phyloP scores from a whole-genome alignment of 2,113 vertebrate genomes.

The cat (Felis catus) region DNA sequence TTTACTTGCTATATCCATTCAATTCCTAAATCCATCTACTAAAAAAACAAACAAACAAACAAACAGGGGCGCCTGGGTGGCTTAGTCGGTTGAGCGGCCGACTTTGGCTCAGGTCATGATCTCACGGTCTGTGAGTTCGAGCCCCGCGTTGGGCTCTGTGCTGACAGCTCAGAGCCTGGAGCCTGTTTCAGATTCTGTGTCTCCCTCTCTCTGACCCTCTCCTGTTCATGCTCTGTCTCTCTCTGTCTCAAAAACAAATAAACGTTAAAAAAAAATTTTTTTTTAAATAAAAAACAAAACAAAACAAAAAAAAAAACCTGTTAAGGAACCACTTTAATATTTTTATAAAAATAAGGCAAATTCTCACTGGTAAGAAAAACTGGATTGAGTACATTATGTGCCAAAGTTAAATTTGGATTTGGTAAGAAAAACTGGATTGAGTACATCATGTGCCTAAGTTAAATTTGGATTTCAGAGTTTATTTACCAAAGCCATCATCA shows the following conservation, averaged over 20 bases:
- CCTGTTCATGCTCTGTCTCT: too few species aligned
- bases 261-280: too few species aligned
- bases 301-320: not conserved
- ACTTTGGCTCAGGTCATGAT: too few species aligned
- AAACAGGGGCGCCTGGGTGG: not conserved
- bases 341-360: slow-evolving; percentile 6
- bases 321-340: slow-evolving; percentile 19
- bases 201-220: too few species aligned
- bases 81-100: too few species aligned
- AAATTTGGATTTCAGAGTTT: slow-evolving; percentile 36
- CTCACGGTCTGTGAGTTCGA: too few species aligned
- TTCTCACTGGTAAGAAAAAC: slow-evolving; percentile 33
- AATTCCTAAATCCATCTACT: not conserved
- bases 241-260: too few species aligned
- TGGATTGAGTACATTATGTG: not conserved
- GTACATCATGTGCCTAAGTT: not conserved
- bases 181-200: too few species aligned
- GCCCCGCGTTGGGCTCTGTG: too few species aligned
- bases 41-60: not conserved
- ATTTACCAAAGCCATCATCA: slow-evolving; percentile 16
- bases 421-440: not conserved
- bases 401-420: not conserved
- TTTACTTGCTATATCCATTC: slow-evolving; percentile 11
- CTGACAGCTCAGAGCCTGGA: too few species aligned
- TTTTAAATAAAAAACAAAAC: too few species aligned